Conservation (phyloP, 2,797 vertebrate species). For the Sciurus vulgaris region DNA sequence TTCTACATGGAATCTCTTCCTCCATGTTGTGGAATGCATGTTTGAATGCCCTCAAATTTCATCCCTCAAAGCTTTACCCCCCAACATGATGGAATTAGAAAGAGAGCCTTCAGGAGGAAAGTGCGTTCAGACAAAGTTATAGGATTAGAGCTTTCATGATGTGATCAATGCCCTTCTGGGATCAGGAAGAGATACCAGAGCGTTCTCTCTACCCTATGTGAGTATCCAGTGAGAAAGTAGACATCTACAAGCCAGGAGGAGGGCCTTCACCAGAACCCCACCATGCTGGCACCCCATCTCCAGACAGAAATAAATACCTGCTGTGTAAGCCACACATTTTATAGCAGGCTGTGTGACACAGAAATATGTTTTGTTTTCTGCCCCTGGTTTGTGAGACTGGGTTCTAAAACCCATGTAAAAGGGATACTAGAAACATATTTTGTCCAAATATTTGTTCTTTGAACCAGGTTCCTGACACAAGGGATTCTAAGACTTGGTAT, state of each 20-base stretch:
- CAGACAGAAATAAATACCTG: background rate
- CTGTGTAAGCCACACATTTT: background rate
- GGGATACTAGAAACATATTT: background rate
- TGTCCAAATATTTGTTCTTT: background rate
- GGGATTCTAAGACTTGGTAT: background rate
- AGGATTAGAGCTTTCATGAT: fast-evolving
- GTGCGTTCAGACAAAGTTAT: background rate
- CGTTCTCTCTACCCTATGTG: background rate
- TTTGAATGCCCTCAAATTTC: background rate
- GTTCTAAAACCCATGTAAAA: background rate
- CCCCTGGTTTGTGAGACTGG: background rate
- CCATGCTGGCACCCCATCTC: background rate
- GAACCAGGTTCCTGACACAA: background rate
- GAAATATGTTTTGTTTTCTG: background rate
- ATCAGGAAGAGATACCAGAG: background rate
- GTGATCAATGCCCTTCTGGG: background rate
- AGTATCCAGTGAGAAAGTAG: background rate
- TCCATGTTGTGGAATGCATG: background rate
- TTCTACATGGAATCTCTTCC: background rate
- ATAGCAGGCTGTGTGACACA: background rate
- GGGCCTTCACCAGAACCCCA: background rate
- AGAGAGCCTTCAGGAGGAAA: background rate
- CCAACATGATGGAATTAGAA: background rate
- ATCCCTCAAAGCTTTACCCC: background rate
- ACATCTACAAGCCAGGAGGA: background rate